Percentiles rank a stretch among this genome's conserved stretches.
Evolutionary conservation across 2,113 vertebrate genomes (phyloP).

Genomic region (Mesocricetus auratus): DNA sequence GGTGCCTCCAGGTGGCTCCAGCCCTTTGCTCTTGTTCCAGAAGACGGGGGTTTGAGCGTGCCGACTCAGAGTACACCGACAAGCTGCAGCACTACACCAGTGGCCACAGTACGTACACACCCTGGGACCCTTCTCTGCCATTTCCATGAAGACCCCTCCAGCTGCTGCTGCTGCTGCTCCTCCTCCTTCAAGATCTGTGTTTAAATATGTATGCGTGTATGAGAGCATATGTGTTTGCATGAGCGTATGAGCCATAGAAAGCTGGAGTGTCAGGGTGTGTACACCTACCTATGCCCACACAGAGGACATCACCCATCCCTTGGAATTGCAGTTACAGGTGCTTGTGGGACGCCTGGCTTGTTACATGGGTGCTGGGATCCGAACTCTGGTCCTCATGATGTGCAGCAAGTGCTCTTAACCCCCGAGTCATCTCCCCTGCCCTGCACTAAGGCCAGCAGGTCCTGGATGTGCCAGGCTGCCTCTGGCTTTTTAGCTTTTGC

Average conservation of each 20-base stretch:
- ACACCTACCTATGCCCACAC: not conserved
- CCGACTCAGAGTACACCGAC: constrained; percentile 97
- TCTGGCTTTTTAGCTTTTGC: not conserved
- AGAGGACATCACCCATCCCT: not conserved
- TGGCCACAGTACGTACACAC: constrained; percentile 95
- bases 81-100: constrained; percentile 99
- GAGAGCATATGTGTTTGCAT: too few species aligned
- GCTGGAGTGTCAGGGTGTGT: not conserved
- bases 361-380: not conserved
- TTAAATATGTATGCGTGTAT: not conserved
- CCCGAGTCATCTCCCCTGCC: not conserved
- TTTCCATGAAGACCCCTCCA: constrained; percentile 56
- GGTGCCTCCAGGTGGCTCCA: constrained; percentile 79
- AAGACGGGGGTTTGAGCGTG: constrained; percentile 94
- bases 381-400: not conserved
- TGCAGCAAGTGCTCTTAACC: not conserved
- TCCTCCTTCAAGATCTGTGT: not conserved
- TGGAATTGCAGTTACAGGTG: not conserved
- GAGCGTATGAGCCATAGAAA: not conserved
- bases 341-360: not conserved
- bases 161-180: not conserved
- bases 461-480: not conserved
- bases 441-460: not conserved
- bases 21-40: constrained; percentile 92
- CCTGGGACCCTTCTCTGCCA: constrained; percentile 1